Conservation (phyloP, 2,113 vertebrate species). For the Aptenodytes patagonicus region DNA sequence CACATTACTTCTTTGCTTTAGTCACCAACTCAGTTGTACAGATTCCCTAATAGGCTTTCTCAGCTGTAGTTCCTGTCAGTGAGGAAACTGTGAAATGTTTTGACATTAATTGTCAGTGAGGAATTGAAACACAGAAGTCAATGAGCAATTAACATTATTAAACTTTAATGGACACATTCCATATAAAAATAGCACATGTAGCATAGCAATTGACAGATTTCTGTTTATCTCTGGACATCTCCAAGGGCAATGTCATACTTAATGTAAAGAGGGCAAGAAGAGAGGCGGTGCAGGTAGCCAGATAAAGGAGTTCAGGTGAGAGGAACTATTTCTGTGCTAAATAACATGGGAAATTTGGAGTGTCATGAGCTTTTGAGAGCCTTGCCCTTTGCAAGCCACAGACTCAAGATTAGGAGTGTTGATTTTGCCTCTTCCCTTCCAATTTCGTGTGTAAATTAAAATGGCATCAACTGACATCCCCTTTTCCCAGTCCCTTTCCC, state of each 20-base stretch:
- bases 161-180: slow-evolving; percentile 32
- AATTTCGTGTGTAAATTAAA: background rate
- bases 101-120: background rate
- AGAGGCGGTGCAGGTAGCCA: background rate
- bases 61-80: background rate
- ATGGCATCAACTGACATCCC: background rate
- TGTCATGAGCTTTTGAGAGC: background rate
- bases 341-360: background rate
- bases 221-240: background rate
- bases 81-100: background rate
- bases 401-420: background rate
- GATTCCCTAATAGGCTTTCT: background rate
- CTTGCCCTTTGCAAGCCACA: background rate
- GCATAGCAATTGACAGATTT: background rate
- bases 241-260: background rate
- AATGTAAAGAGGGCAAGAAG: background rate
- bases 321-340: background rate
- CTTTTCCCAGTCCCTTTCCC: background rate
- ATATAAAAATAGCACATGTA: background rate
- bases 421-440: background rate
- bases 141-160: background rate
- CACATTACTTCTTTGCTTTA: background rate
- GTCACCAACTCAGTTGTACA: background rate
- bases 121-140: slow-evolving; percentile 26
- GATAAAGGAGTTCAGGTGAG: background rate